phyloP scores from a whole-genome alignment of 30 jellyfish, hydroid and myxozoan species.

The Phacellophora camtschatica region DNA sequence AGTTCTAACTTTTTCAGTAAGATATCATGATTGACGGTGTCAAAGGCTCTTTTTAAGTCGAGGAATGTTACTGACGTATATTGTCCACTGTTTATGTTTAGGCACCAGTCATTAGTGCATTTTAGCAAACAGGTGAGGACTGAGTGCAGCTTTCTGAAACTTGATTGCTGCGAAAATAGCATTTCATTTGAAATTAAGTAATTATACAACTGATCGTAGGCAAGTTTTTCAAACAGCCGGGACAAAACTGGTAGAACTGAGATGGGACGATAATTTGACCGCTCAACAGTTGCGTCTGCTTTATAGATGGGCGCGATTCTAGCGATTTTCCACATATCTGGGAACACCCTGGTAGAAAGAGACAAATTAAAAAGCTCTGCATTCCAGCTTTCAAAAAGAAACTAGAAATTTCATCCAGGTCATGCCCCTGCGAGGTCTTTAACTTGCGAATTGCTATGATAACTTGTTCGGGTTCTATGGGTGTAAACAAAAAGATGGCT shows the following conservation, averaged over 20 bases:
- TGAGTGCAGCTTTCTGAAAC: background rate
- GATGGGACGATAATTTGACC: background rate
- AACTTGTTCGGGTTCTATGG: background rate
- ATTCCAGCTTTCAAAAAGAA: background rate
- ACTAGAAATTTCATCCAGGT: background rate
- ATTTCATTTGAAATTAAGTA: background rate
- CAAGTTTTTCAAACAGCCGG: background rate
- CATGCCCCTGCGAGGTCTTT: constrained; percentile 7
- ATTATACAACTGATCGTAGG: background rate
- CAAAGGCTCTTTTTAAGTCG: background rate
- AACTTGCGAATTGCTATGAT: background rate
- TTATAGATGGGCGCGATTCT: background rate
- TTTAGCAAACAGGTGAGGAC: background rate
- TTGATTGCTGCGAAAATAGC: constrained; percentile 7
- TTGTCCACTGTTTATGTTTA: background rate
- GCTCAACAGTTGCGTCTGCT: background rate
- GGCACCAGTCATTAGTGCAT: background rate
- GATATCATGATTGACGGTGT: background rate
- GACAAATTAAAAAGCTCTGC: background rate
- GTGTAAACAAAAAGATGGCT: background rate
- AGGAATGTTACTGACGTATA: background rate
- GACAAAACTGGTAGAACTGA: background rate
- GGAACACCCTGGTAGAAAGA: background rate
- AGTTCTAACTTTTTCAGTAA: constrained; percentile 14
- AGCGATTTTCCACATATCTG: background rate